Evolutionary conservation across 2,113 vertebrate species (phyloP).

Genomic region (Siniperca knerii): DNA sequence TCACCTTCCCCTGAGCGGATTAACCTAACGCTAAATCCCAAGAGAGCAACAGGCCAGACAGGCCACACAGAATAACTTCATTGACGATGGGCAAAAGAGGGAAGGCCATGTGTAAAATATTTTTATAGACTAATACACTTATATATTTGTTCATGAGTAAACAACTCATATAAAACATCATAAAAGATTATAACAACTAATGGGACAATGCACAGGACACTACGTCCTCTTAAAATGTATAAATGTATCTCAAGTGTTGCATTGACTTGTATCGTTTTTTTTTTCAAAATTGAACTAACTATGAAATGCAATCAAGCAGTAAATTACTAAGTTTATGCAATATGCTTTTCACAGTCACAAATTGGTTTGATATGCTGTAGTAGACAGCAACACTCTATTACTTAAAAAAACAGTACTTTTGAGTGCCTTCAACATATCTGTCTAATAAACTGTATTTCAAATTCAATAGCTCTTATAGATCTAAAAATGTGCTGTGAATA

Average conservation of each 20-base stretch:
- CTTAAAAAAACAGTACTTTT: conserved; percentile 16
- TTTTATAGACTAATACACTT: conserved; percentile 19
- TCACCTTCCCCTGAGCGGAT: conserved; percentile 86
- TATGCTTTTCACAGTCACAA: conserved; percentile 40
- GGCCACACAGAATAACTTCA: conserved; percentile 81
- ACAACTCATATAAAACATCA: conserved; percentile 21
- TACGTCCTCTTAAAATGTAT: background rate
- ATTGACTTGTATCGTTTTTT: background rate
- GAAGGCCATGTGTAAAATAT: conserved; percentile 56
- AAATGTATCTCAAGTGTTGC: background rate
- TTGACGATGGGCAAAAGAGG: conserved; percentile 73
- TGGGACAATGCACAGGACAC: background rate
- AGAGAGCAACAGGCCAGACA: conserved; percentile 85
- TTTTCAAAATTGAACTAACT: conserved; percentile 1
- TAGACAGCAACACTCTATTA: conserved; percentile 36
- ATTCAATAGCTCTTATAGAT: conserved; percentile 14
- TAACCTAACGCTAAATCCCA: conserved; percentile 85
- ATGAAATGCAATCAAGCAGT: conserved; percentile 42
- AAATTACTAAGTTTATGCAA: conserved; percentile 23
- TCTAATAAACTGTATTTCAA: conserved; percentile 16
- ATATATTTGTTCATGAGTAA: conserved; percentile 12
- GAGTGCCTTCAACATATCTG: conserved; percentile 16
- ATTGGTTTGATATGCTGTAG: conserved; percentile 25
- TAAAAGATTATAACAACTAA: conserved; percentile 16
- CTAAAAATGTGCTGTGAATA: conserved; percentile 22